Evolutionary conservation across 2,797 vertebrate genomes (phyloP).

Genomic region (Rhynchonycteris naso): DNA sequence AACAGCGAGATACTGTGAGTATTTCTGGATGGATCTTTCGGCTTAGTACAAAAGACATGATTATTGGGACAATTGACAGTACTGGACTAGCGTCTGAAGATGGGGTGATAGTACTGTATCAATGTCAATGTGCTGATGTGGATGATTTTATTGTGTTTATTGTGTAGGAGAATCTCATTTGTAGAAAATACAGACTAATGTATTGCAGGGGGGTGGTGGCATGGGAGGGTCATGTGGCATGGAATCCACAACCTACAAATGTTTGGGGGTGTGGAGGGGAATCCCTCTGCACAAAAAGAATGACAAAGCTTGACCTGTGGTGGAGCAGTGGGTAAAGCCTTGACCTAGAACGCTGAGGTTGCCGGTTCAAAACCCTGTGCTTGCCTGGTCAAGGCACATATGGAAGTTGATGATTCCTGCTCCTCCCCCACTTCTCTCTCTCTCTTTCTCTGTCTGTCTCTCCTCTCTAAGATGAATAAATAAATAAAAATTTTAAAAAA

Average conservation of each 20-base stretch:
- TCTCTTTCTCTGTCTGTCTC: no score
- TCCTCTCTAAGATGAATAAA: no score
- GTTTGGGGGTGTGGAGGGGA: no score
- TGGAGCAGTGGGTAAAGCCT: no score
- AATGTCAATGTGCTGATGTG: not conserved
- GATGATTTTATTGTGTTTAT: not conserved
- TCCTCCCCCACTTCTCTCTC: no score
- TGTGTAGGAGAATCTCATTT: not conserved
- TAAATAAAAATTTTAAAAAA: no score
- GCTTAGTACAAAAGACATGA: not conserved
- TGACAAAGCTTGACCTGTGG: not conserved
- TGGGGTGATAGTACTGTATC: not conserved
- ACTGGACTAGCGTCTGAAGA: not conserved
- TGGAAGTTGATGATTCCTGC: no score
- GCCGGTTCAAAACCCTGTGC: no score
- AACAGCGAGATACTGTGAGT: not conserved
- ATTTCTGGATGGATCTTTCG: not conserved
- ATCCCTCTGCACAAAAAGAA: not conserved
- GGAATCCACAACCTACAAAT: not conserved
- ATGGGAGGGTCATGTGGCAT: not conserved
- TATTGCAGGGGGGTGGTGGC: not conserved
- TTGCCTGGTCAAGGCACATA: no score
- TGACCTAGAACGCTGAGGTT: no score
- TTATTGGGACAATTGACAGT: not conserved
- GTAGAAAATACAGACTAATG: not conserved